Conservation (phyloP, 2,113 vertebrate species). For the Junco hyemalis region DNA sequence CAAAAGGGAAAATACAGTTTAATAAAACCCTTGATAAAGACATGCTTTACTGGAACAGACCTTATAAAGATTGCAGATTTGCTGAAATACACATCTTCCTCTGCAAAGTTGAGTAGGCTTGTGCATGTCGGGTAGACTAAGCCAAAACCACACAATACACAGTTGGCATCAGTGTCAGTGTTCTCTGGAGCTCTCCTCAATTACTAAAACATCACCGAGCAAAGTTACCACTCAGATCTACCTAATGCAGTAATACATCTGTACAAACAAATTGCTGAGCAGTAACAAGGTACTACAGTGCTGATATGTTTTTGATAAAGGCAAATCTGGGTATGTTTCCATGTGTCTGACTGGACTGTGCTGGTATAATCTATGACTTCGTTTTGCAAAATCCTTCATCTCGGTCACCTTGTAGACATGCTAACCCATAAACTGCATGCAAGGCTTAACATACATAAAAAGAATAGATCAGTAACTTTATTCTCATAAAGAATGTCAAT, state of each 20-base stretch:
- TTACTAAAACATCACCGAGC: not conserved
- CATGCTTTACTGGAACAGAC: not conserved
- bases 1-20: not conserved
- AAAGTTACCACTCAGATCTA: not conserved
- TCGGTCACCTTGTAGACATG: not conserved
- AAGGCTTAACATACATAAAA: not conserved
- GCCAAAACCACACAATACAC: not conserved
- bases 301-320: not conserved
- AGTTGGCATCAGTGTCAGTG: not conserved
- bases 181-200: not conserved
- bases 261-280: not conserved
- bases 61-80: not conserved
- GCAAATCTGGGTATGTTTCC: not conserved
- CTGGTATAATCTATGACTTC: not conserved
- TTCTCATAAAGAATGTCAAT: not conserved
- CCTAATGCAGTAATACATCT: not conserved
- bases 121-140: not conserved
- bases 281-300: not conserved
- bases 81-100: not conserved
- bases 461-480: not conserved
- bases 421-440: not conserved
- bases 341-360: not conserved
- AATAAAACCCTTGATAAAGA: not conserved
- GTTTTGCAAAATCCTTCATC: conserved; percentile 12
- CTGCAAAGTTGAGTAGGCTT: not conserved